Conservation (phyloP, 2,797 vertebrate species). For the Pipistrellus pygmaeus region DNA sequence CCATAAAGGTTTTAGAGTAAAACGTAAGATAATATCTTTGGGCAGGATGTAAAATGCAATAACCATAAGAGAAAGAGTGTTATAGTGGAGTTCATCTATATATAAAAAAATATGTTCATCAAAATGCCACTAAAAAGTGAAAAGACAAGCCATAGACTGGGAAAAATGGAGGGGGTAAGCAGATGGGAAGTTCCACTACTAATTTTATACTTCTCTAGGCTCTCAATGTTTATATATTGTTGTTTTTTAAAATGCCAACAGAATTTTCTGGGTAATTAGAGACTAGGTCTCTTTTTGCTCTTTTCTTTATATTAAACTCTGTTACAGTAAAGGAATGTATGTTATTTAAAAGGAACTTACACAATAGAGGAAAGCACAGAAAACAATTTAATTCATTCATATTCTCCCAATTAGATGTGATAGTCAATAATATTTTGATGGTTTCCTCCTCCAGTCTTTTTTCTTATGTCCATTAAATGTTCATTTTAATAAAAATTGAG, state of each 20-base stretch:
- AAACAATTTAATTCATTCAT: neutral
- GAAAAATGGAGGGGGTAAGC: neutral
- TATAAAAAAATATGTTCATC: neutral
- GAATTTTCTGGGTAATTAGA: constrained; percentile 10
- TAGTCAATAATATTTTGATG: neutral
- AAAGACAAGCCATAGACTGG: neutral
- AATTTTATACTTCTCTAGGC: neutral
- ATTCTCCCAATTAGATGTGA: neutral
- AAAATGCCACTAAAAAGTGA: constrained; percentile 51
- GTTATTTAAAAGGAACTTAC: neutral
- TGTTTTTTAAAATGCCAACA: neutral
- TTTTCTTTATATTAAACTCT: constrained; percentile 17
- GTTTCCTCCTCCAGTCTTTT: neutral
- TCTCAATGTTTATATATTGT: neutral
- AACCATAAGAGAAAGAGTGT: constrained; percentile 48
- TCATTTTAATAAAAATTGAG: constrained; percentile 44
- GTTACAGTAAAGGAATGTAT: neutral
- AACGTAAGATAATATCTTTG: constrained; percentile 22
- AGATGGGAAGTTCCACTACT: neutral
- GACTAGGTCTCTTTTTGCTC: neutral
- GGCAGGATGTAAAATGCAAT: constrained; percentile 39
- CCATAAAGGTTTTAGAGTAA: constrained; percentile 31
- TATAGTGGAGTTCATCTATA: constrained; percentile 13
- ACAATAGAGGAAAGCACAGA: neutral
- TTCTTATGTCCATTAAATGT: neutral